These are phyloP conservation scores for Orthosia incerta DNA, from an alignment of 2,888 invertebrate species.

Conservation along the genomic window DNA sequence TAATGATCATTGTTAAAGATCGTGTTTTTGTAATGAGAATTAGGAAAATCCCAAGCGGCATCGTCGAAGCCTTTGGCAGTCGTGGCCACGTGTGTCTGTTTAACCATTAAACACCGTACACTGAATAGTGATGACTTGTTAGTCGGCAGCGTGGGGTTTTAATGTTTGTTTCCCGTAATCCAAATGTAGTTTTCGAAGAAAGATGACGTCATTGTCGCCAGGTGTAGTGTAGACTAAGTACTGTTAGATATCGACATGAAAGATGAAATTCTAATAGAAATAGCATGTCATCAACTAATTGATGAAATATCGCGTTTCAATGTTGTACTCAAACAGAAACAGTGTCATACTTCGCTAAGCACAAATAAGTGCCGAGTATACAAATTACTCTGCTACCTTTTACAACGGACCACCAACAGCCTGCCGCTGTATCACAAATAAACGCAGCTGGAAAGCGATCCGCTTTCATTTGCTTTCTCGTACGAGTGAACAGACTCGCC, in stretches of 20 bases:
- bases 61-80: conserved; percentile 14
- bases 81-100: conserved; percentile 24
- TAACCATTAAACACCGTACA: conserved; percentile 37
- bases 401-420: conserved; percentile 40
- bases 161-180: conserved; percentile 39
- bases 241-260: neutral
- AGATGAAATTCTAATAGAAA: conserved; percentile 18
- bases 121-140: conserved; percentile 44
- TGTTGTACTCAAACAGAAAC: conserved; percentile 6
- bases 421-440: conserved; percentile 54
- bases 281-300: conserved; percentile 9
- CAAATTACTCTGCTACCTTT: conserved; percentile 32
- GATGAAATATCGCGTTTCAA: conserved; percentile 31
- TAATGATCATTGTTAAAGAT: conserved; percentile 30
- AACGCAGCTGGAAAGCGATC: conserved; percentile 79
- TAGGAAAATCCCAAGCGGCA: conserved; percentile 52
- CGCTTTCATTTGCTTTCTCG: conserved; percentile 86
- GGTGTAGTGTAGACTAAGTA: conserved; percentile 14
- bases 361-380: conserved; percentile 8
- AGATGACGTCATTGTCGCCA: conserved; percentile 33
- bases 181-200: conserved; percentile 33
- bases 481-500: conserved; percentile 72
- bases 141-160: conserved; percentile 14
- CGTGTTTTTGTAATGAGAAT: conserved; percentile 41
- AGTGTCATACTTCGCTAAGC: neutral